These are phyloP conservation scores for Eidolon helvum DNA, from an alignment of 2,113 vertebrate genomes.

Conservation along the genomic window DNA sequence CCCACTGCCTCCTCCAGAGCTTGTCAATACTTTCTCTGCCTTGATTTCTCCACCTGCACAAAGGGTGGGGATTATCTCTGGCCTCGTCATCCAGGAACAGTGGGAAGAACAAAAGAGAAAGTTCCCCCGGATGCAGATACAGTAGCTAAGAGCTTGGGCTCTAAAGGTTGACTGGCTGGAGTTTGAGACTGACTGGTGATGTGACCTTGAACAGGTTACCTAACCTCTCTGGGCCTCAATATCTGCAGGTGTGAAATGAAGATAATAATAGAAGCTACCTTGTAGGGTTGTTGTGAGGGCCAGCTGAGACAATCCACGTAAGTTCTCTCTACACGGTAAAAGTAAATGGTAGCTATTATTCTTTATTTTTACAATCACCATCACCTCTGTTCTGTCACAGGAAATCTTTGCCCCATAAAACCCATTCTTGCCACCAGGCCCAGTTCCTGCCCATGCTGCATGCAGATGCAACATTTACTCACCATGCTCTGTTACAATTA, in stretches of 20 bases:
- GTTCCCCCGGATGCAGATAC: background rate
- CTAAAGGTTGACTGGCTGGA: too few species aligned
- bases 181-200: background rate
- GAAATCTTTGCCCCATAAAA: background rate
- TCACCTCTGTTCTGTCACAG: background rate
- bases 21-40: background rate
- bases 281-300: background rate
- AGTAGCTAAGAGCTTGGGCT: background rate
- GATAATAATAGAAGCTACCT: background rate
- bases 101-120: background rate
- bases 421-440: background rate
- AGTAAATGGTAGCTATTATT: background rate
- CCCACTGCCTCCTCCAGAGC: background rate
- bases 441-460: background rate
- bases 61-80: background rate
- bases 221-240: background rate
- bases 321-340: background rate
- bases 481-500: accelerated
- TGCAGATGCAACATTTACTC: background rate
- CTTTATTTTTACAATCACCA: background rate
- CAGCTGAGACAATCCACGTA: background rate
- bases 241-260: background rate
- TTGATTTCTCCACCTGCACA: background rate
- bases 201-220: background rate
- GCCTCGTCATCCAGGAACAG: background rate